Base-by-base conservation (phyloP, 2,113 vertebrate genomes). In the Oophaga pumilio region DNA sequence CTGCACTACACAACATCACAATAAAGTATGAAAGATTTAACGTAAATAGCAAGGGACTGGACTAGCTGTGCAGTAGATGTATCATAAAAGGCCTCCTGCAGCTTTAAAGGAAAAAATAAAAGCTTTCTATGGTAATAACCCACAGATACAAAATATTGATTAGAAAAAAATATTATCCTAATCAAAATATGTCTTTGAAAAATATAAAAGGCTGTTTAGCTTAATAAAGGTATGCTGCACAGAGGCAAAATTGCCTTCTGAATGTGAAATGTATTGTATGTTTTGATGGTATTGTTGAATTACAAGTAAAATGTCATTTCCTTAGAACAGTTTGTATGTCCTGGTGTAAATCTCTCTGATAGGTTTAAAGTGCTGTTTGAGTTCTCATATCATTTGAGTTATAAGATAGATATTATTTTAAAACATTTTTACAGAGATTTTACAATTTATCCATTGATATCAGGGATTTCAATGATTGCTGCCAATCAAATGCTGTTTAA, bases 61-160 rank as follows among this genome's bases (percentile, higher is more conserved):
- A 76, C 53, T 73, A 64, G 93, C 91, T 89, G 90, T 90, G 91
- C 90, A 90, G 89, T 90, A 90, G 92, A 92, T 93, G 94, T 93
- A 94, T 95, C 93, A 95, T 94, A 94, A 94, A 95, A 92, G 91
- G 94, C 94, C 93, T 33, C 92, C 91, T 91, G 85, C 90, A 91
- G 93, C 93, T 93, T 91, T 91, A 71, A 82, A 73, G 20, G 33
- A 50, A 69, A 79, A 77, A 89, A 92, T 91, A 90, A 91, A 53
- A 91, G 84, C 92, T 90, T 92, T 92, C 92, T 90, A 94, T 91
- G 93, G 90, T 92, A 94, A 95, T 94, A 95, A 94, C 92, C 92
- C 90, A 94, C 92, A 91, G 93, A 93, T 94, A 94, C 93, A 94
- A 95, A 94, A 92, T 94, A 95, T 95, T 93, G 94, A 95, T 96